phyloP scores from a whole-genome alignment of 1,140 invertebrate genomes.

The Drosophila pallidifrons region DNA sequence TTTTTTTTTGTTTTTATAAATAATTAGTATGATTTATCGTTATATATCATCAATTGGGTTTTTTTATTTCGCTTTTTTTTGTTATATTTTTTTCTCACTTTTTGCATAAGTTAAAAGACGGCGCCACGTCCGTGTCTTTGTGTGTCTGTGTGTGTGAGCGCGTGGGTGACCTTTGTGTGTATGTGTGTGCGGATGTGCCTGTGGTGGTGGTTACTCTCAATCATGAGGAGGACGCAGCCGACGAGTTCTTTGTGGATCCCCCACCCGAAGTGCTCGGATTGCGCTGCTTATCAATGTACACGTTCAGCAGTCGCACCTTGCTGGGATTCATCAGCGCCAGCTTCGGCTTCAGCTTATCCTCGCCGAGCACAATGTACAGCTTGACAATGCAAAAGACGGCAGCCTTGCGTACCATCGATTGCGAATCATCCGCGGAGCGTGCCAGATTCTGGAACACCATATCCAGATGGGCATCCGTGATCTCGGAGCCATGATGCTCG shows the following conservation, averaged over 20 bases:
- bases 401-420: constrained; percentile 96
- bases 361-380: constrained; percentile 93
- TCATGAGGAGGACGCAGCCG: constrained; percentile 82
- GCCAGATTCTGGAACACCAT: constrained; percentile 95
- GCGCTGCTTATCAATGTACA: constrained; percentile 81
- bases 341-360: constrained; percentile 92
- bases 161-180: constrained; percentile 44
- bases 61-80: constrained; percentile 15
- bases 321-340: constrained; percentile 92
- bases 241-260: constrained; percentile 79
- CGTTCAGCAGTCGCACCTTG: constrained; percentile 86
- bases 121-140: constrained; percentile 54
- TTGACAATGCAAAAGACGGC: constrained; percentile 98
- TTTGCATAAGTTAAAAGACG: constrained; percentile 45
- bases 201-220: constrained; percentile 49
- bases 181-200: constrained; percentile 14
- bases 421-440: constrained; percentile 94
- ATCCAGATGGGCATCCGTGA: constrained; percentile 90
- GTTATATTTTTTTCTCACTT: constrained; percentile 38
- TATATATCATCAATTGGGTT: constrained; percentile 63
- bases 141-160: constrained; percentile 36
- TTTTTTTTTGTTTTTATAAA: constrained; percentile 49
- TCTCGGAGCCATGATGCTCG: constrained; percentile 89
- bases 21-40: constrained; percentile 45
- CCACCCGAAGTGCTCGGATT: constrained; percentile 51